Evolutionary conservation across 2,888 invertebrate genomes (phyloP).

Genomic region (Oscheius sp.): DNA sequence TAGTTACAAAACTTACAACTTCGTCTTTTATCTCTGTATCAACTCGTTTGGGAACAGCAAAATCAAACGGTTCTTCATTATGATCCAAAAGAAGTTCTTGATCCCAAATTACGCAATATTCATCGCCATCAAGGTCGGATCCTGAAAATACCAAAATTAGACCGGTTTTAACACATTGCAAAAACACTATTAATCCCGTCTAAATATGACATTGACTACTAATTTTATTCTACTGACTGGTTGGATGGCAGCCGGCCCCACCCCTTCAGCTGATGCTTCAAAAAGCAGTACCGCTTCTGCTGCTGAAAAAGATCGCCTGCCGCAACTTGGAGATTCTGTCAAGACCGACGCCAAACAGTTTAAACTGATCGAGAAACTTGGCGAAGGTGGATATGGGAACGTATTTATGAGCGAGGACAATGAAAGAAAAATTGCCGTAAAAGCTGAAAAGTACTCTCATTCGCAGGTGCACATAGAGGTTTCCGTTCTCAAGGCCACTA

Average conservation of each 20-base stretch:
- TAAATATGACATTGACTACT: no score
- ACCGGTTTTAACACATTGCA: no score
- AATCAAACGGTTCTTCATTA: conserved; percentile 65
- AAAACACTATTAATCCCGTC: no score
- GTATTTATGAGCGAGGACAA: conserved; percentile 53
- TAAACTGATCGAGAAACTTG: conserved; percentile 51
- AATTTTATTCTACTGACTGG: no score
- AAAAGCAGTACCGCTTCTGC: not conserved
- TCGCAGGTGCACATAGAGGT: conserved; percentile 63
- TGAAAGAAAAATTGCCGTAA: conserved; percentile 52
- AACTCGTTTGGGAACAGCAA: conserved; percentile 50
- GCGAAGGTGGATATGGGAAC: conserved; percentile 63
- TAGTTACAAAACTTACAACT: conserved; percentile 37
- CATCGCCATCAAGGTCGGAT: conserved; percentile 75
- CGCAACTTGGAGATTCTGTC: conserved; percentile 16
- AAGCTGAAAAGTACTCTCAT: conserved; percentile 64
- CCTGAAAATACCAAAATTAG: conserved; percentile 45
- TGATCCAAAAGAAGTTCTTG: conserved; percentile 67
- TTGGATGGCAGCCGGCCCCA: not conserved
- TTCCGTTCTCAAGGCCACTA: conserved; percentile 57
- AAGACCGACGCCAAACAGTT: conserved; percentile 43
- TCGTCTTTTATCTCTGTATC: conserved; percentile 1
- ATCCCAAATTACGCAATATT: conserved; percentile 74
- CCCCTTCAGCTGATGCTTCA: not conserved
- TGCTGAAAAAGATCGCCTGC: conserved; percentile 25